Conservation (phyloP, 2,797 vertebrate species). For the Protonibea diacanthus region DNA sequence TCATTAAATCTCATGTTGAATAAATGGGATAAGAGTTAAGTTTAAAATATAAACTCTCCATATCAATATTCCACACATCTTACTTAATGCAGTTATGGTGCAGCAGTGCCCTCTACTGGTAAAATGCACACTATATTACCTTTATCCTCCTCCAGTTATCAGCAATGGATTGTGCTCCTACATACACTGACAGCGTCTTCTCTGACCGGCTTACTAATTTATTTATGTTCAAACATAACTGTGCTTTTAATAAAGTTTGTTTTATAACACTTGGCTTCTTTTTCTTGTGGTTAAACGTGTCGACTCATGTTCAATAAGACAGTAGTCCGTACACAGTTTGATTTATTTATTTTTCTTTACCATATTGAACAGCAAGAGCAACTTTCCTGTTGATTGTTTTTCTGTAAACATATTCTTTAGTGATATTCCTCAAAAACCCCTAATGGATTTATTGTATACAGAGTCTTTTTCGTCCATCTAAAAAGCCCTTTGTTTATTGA, state of each 20-base stretch:
- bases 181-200: constrained; percentile 42
- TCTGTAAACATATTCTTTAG: constrained; percentile 74
- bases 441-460: constrained; percentile 24
- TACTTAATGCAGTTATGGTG: constrained; percentile 22
- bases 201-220: constrained; percentile 67
- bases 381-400: constrained; percentile 64
- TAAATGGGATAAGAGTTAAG: constrained; percentile 7
- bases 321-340: constrained; percentile 47
- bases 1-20: constrained; percentile 42
- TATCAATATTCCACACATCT: constrained; percentile 23
- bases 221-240: constrained; percentile 66
- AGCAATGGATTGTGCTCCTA: constrained; percentile 29
- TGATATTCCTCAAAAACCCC: constrained; percentile 44
- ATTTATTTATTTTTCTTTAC: constrained; percentile 76
- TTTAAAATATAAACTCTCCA: constrained; percentile 29
- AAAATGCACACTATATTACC: constrained; percentile 30
- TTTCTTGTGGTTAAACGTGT: background rate
- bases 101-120: constrained; percentile 75
- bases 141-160: constrained; percentile 15
- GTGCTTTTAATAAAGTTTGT: constrained; percentile 74
- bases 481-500: constrained; percentile 19
- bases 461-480: constrained; percentile 58
- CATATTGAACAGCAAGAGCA: constrained; percentile 80
- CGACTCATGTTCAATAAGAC: constrained; percentile 34
- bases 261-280: constrained; percentile 62